Conservation (phyloP, 2,113 vertebrate species). For the Poeciliopsis retropinna region DNA sequence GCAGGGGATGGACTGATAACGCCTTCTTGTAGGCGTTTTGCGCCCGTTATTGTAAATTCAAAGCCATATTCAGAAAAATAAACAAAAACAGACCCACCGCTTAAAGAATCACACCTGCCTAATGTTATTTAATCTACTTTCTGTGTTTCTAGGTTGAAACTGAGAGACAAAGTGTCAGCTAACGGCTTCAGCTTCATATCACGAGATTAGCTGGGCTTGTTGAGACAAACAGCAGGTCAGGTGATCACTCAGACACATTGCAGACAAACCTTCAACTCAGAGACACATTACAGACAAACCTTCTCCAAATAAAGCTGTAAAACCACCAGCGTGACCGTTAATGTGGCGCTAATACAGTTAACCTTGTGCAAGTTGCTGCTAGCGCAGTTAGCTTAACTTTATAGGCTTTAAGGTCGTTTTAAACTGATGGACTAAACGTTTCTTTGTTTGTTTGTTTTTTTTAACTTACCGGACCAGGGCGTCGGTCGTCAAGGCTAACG, state of each 20-base stretch:
- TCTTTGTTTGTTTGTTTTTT: too few relatives aligned
- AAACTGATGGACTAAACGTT: not conserved
- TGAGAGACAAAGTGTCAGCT: too few relatives aligned
- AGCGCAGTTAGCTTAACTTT: not conserved
- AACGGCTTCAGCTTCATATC: not conserved
- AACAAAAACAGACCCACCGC: too few relatives aligned
- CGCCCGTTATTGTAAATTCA: too few relatives aligned
- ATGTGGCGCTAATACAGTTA: not conserved
- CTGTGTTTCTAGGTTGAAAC: too few relatives aligned
- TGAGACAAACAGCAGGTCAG: not conserved
- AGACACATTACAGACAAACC: not conserved
- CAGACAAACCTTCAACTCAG: not conserved
- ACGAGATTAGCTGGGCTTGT: not conserved
- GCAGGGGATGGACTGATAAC: too few relatives aligned
- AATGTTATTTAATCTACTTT: too few relatives aligned
- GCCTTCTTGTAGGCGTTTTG: too few relatives aligned
- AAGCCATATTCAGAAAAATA: too few relatives aligned
- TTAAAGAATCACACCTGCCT: too few relatives aligned
- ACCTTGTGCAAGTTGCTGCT: not conserved
- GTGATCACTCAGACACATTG: not conserved
- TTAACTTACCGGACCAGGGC: slow-evolving; percentile 73
- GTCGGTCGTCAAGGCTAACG: slow-evolving; percentile 53
- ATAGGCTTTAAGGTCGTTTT: not conserved
- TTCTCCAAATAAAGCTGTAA: not conserved
- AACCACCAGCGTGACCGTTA: not conserved